Base-by-base conservation (phyloP, 2,797 vertebrate genomes). In the Sciaenops ocellatus region DNA sequence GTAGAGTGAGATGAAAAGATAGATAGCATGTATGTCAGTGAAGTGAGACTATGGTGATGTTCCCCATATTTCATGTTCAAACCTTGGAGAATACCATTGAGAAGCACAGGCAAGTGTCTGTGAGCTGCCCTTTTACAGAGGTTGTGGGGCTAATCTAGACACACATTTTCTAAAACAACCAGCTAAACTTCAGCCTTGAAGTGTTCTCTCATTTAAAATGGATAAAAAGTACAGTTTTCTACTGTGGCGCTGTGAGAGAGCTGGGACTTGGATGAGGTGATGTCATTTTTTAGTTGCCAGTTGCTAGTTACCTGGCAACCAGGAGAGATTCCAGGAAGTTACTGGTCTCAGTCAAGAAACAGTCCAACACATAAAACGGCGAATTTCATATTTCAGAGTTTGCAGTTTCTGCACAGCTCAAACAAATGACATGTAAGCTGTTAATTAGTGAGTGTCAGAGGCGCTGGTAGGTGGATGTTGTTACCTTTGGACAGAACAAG, bases 321-420 rank as follows among this genome's bases (percentile, higher is more conserved):
- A 46, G 55, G 15, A 41, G 8, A 74, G 11, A 34, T 46, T 63
- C 51, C 52, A 48, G 59, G 52, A 73, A 13, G 6, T 55, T 17
- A 18, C 28, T 12, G 30, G 22, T 60, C 15, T 7, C 41, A 15
- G 42, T 15, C 24, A 42, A 62, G 18, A 57, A 69, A 22, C 1
- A 20, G 4, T 54, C 26, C 30, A 20, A 22, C 28, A 26, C 20
- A 28, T 59, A 6, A 68, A 68, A 26, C 0, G 2, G 2, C 0
- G 0, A 63, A 56, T 50, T 77, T 63, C 3, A 48, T 47, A 18
- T 34, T 22, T 61, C 42, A 9, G 34, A 38, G 34, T 38, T 8
- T 38, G 34, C 2, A 20, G 10, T 54, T 38, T 54, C 44, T 68
- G 11, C 12, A 41, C 0, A 1, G 51, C 28, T 38, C 16, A n/a